phyloP scores from a whole-genome alignment of 37 sponge, comb jelly and placozoan species.

The Dysidea cf. avara region DNA sequence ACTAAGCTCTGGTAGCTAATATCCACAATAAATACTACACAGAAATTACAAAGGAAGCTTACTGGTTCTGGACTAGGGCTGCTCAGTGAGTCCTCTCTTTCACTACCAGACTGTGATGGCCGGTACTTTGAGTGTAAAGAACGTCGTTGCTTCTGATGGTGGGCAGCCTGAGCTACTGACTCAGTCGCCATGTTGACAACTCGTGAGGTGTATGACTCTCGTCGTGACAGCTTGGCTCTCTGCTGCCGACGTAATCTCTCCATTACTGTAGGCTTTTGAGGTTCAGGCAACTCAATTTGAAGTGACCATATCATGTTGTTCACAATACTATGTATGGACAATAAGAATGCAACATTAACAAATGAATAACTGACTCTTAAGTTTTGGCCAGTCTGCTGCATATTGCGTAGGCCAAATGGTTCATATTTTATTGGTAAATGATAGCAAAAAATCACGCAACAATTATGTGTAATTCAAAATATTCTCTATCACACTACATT shows the following conservation, averaged over 20 bases:
- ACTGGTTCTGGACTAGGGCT: background rate
- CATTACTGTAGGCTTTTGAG: background rate
- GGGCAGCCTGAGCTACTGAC: conserved; percentile 39
- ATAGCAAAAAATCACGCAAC: too few relatives aligned
- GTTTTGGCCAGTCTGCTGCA: too few relatives aligned
- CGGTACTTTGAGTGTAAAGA: background rate
- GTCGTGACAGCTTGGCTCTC: background rate
- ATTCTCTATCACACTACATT: too few relatives aligned
- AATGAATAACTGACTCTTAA: background rate
- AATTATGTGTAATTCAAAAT: too few relatives aligned
- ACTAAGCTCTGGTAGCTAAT: background rate
- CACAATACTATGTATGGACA: conserved; percentile 44
- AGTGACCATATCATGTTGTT: conserved; percentile 68
- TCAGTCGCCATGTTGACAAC: background rate
- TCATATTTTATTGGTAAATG: too few relatives aligned
- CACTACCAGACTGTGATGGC: too few relatives aligned
- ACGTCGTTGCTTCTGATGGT: conserved; percentile 4
- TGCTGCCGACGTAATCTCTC: too few relatives aligned
- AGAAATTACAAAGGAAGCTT: conserved; percentile 3
- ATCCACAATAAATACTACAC: background rate
- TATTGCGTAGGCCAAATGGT: too few relatives aligned
- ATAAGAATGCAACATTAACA: background rate
- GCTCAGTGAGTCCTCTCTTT: background rate
- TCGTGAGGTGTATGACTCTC: conserved; percentile 37
- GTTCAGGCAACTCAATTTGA: conserved; percentile 10